Evolutionary conservation across 2,797 vertebrate species (phyloP).

Genomic region (Eulemur coronatus): DNA sequence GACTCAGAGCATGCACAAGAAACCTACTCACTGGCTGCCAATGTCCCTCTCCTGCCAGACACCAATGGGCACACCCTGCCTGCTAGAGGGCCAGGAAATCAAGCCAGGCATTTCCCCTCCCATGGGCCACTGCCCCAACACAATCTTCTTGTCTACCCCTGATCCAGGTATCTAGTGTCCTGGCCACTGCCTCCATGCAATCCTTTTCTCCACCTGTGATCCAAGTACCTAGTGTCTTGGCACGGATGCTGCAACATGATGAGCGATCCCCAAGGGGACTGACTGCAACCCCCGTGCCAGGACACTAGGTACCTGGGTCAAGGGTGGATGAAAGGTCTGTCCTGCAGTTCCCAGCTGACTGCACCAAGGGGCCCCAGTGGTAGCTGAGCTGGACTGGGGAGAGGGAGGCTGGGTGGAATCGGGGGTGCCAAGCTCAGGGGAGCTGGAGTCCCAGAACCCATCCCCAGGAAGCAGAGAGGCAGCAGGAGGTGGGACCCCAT

Average conservation of each 20-base stretch:
- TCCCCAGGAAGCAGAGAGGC: neutral
- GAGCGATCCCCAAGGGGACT: neutral
- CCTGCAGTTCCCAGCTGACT: neutral
- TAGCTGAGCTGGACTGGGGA: neutral
- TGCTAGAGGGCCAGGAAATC: accelerated
- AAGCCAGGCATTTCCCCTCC: neutral
- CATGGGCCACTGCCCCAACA: neutral
- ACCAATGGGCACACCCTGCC: neutral
- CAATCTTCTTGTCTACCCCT: neutral
- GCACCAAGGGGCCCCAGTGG: neutral
- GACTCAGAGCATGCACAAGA: neutral
- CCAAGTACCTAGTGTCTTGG: neutral
- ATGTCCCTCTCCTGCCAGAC: neutral
- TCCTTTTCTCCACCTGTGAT: neutral
- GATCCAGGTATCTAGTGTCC: neutral
- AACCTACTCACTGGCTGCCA: neutral
- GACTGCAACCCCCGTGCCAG: neutral
- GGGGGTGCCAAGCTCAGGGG: neutral
- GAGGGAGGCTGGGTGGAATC: neutral
- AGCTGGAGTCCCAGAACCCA: neutral
- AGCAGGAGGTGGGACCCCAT: neutral
- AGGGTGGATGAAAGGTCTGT: neutral
- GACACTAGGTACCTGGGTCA: neutral
- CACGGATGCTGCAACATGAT: neutral
- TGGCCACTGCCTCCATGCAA: neutral